Conservation (phyloP, 2,888 invertebrate species). For the Coecobrya sp. region DNA sequence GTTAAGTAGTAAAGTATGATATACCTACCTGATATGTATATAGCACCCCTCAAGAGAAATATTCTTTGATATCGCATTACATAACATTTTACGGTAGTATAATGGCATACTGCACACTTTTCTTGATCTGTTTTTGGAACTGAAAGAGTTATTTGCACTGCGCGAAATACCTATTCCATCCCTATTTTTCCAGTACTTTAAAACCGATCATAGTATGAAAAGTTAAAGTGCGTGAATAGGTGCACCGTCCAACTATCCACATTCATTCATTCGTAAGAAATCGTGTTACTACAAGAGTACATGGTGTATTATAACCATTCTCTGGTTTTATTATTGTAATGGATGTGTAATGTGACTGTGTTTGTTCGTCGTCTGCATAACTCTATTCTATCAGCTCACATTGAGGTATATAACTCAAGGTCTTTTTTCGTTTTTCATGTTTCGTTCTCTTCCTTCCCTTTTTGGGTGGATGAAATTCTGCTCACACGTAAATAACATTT, state of each 20-base stretch:
- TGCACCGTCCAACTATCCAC: not conserved
- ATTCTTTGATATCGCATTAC: constrained; percentile 27
- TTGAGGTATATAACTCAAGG: constrained; percentile 39
- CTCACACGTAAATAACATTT: constrained; percentile 80
- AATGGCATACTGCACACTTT: not conserved
- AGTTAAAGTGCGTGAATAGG: constrained; percentile 10
- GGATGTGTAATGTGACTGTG: constrained; percentile 22
- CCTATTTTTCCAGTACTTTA: constrained; percentile 51
- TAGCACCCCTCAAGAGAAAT: not conserved
- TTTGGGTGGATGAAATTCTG: constrained; percentile 65
- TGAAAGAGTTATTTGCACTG: constrained; percentile 34
- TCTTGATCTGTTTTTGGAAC: not conserved
- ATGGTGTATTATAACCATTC: not conserved
- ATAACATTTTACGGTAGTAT: not conserved
- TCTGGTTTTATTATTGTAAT: constrained; percentile 13
- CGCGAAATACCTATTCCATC: constrained; percentile 30
- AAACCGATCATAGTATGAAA: constrained; percentile 45
- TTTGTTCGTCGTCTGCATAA: constrained; percentile 1
- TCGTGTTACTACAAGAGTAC: not conserved
- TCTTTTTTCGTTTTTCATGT: not conserved
- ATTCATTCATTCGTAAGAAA: not conserved
- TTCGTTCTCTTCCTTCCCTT: not conserved
- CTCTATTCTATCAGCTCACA: constrained; percentile 14
- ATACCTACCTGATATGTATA: too few species aligned
- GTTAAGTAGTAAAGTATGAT: not conserved